A percentile compares a stretch with the other conserved stretches of the same genome.
Conservation (phyloP, 53 echinoderm and acorn worm species). For the Holothuria scabra region DNA sequence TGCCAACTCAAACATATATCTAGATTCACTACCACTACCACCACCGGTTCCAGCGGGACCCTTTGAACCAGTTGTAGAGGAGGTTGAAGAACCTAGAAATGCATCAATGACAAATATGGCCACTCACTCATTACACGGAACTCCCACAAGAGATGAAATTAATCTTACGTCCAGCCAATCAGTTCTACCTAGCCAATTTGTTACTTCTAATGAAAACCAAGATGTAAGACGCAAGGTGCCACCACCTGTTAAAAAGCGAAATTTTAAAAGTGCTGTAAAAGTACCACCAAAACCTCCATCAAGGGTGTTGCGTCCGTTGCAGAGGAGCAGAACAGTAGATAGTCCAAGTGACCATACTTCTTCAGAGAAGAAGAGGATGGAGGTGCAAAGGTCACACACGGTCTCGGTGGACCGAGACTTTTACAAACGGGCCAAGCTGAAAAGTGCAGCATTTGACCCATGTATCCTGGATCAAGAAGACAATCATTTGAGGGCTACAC, state of each 20-base stretch:
- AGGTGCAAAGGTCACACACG: background rate
- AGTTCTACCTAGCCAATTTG: too few species aligned
- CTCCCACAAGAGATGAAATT: too few species aligned
- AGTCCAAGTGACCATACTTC: background rate
- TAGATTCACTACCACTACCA: conserved; percentile 5
- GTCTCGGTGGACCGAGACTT: conserved; percentile 2
- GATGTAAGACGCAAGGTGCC: too few species aligned
- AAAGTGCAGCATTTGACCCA: conserved; percentile 20
- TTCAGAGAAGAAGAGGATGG: background rate
- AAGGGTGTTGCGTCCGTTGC: background rate
- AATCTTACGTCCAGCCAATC: too few species aligned
- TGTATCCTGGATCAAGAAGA: conserved; percentile 23
- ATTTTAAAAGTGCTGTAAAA: background rate
- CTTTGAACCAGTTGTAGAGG: too few species aligned
- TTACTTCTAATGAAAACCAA: too few species aligned
- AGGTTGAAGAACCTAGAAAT: too few species aligned
- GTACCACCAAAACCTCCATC: conserved; percentile 3
- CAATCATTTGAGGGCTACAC: background rate
- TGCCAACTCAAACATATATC: background rate
- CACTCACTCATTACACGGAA: too few species aligned
- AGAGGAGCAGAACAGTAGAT: conserved; percentile 26
- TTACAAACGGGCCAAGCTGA: conserved; percentile 5
- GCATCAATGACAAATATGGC: too few species aligned
- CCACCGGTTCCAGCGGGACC: background rate
- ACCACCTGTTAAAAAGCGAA: too few species aligned